phyloP scores from a whole-genome alignment of 2,797 vertebrate genomes.

The Catostomus latipinnis region DNA sequence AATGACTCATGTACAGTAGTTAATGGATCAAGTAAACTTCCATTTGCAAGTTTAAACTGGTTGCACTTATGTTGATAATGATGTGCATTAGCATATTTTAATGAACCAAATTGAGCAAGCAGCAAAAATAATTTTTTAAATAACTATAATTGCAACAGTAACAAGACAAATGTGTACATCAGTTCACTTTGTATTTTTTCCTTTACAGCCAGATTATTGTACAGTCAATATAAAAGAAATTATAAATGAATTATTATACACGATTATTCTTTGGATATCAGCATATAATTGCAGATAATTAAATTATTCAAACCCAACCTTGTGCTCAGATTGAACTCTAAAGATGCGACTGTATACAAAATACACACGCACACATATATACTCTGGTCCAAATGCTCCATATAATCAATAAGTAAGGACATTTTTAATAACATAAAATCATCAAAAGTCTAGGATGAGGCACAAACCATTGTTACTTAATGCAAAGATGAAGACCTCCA shows the following conservation, averaged over 20 bases:
- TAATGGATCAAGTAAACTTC: no score
- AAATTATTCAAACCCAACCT: conserved; percentile 77
- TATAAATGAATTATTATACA: conserved; percentile 87
- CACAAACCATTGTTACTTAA: conserved; percentile 39
- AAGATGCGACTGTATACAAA: conserved; percentile 66
- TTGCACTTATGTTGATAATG: no score
- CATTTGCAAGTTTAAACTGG: no score
- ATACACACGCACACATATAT: conserved; percentile 56
- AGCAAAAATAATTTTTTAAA: no score
- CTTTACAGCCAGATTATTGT: conserved; percentile 71
- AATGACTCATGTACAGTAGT: no score
- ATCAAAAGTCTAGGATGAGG: conserved; percentile 48
- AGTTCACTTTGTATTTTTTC: conserved; percentile 59
- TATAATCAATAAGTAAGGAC: conserved; percentile 62
- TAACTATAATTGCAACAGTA: neutral
- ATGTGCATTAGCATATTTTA: no score
- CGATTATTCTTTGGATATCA: conserved; percentile 93
- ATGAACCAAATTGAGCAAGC: no score
- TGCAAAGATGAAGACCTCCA: neutral
- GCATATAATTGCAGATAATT: conserved; percentile 84
- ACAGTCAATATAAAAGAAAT: conserved; percentile 75
- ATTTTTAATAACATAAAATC: conserved; percentile 43
- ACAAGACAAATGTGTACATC: conserved; percentile 53
- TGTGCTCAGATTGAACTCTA: conserved; percentile 78
- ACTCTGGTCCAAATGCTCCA: conserved; percentile 56